phyloP scores from a whole-genome alignment of 2,797 vertebrate species.

The Rhinella marina region DNA sequence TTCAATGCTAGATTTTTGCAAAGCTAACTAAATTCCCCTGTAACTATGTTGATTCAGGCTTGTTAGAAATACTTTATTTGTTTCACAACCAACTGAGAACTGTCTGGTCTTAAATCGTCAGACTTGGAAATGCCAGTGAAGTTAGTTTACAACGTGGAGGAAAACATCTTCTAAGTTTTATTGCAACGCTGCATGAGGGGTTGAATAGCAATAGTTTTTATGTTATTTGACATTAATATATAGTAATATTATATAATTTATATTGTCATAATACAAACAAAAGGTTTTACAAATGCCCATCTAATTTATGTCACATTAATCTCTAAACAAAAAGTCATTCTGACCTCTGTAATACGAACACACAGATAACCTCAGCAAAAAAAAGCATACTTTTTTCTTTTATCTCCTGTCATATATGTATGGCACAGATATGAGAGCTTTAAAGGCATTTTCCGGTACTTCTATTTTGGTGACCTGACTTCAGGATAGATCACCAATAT shows the following conservation, averaged over 20 bases:
- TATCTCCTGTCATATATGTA: too few relatives aligned
- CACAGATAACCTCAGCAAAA: too few relatives aligned
- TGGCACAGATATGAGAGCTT: too few relatives aligned
- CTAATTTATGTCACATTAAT: not conserved
- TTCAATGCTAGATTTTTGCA: not conserved
- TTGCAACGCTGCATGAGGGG: not conserved
- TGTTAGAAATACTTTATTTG: not conserved
- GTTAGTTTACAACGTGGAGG: not conserved
- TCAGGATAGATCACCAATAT: too few relatives aligned
- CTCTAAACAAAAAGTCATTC: not conserved
- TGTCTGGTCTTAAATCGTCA: not conserved
- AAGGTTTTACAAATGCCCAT: not conserved
- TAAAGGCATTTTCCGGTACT: too few relatives aligned
- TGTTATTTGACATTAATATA: not conserved
- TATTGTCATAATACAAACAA: not conserved
- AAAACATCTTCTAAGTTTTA: conserved; percentile 3
- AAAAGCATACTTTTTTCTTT: too few relatives aligned
- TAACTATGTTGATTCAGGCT: not conserved
- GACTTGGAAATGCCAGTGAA: not conserved
- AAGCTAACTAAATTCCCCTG: not conserved
- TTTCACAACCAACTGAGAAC: conserved; percentile 2
- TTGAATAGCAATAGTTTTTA: not conserved
- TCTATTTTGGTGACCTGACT: too few relatives aligned
- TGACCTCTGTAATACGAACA: too few relatives aligned
- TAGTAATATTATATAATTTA: too few relatives aligned